Percentiles rank a stretch among this genome's conserved stretches.
These are phyloP conservation scores for Diadromus collaris DNA, from an alignment of 2,888 invertebrate genomes.

Conservation along the genomic window DNA sequence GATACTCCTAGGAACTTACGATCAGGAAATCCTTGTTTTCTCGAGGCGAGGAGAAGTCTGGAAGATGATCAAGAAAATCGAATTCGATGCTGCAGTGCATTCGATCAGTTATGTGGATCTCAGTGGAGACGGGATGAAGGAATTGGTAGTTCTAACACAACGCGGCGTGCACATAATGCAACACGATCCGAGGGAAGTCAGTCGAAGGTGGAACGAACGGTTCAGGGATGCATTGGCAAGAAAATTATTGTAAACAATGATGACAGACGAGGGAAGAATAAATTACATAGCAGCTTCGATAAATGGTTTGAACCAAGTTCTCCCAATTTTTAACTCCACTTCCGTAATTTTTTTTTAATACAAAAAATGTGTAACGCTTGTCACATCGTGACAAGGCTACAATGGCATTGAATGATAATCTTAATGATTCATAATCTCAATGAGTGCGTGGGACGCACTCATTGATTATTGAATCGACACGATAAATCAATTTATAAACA, in stretches of 20 bases:
- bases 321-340: background rate
- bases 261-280: background rate
- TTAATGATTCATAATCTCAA: background rate
- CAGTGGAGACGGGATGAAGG: slow-evolving; percentile 85
- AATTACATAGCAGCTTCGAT: background rate
- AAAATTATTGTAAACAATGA: slow-evolving; percentile 3
- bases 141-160: slow-evolving; percentile 84
- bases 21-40: slow-evolving; percentile 83
- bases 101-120: slow-evolving; percentile 84
- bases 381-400: background rate
- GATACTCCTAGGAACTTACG: slow-evolving; percentile 86
- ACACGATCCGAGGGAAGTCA: slow-evolving; percentile 72
- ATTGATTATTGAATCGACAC: too few species aligned
- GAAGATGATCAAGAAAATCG: slow-evolving; percentile 81
- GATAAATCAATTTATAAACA: too few species aligned
- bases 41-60: slow-evolving; percentile 79
- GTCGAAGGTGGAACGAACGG: slow-evolving; percentile 70
- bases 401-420: background rate
- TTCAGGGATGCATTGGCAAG: slow-evolving; percentile 53
- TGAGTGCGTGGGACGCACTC: too few species aligned
- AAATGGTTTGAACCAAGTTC: background rate
- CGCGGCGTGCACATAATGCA: slow-evolving; percentile 85
- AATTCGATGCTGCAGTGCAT: slow-evolving; percentile 84
- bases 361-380: background rate
- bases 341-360: background rate